phyloP scores from a whole-genome alignment of 1,140 invertebrate genomes.

The Tetraneura akinire region DNA sequence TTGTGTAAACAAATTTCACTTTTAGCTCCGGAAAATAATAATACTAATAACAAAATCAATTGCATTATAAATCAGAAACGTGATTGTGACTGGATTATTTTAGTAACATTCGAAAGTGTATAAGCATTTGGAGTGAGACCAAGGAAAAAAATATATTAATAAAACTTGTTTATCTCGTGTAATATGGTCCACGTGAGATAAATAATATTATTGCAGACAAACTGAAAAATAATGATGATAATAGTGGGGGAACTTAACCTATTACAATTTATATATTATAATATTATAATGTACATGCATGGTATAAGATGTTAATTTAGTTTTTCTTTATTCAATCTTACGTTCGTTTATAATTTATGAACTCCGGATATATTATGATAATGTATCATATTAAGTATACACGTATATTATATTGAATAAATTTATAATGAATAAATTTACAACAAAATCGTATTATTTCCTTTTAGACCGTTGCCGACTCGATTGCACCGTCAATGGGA shows the following conservation, averaged over 20 bases:
- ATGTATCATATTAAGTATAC: background rate
- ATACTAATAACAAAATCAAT: background rate
- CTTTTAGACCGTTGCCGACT: background rate
- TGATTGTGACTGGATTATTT: background rate
- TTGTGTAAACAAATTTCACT: background rate
- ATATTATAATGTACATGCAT: too few relatives aligned
- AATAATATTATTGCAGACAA: constrained; percentile 16
- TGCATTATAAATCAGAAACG: background rate
- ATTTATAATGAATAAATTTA: constrained; percentile 30
- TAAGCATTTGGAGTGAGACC: background rate
- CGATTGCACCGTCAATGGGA: constrained; percentile 17
- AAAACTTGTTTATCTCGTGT: constrained; percentile 20
- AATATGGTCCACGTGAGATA: background rate
- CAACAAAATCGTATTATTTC: constrained; percentile 19
- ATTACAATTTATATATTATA: background rate
- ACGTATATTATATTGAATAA: too few relatives aligned
- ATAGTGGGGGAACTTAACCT: background rate
- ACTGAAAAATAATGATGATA: background rate
- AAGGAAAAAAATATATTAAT: background rate
- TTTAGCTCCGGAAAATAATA: background rate
- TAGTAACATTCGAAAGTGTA: constrained; percentile 13
- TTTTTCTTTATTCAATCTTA: constrained; percentile 16
- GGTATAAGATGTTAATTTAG: constrained; percentile 8
- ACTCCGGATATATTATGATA: constrained; percentile 29
- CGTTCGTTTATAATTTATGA: constrained; percentile 21